Evolutionary conservation across 2,797 vertebrate genomes (phyloP), one percentile per base, ranked within the genome.

Genomic region (Aphelocoma californica): DNA sequence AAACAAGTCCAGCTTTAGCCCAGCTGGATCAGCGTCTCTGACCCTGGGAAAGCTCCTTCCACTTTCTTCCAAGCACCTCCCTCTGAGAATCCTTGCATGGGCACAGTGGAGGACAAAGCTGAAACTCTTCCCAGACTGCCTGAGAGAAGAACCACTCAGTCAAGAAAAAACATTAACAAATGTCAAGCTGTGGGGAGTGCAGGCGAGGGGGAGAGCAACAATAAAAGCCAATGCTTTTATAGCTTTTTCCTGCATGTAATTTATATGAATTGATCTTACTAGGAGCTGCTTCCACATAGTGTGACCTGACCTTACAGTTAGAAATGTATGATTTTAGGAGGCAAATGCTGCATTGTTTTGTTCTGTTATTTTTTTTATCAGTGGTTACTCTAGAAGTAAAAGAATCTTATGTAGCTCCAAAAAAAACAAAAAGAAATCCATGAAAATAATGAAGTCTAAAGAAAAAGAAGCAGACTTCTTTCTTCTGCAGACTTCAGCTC

Each of bases 111-210:
- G 84, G 87, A 94, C 85, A 84, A 93, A 97, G 92, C 85, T 91
- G 93, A 94, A 94, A 83, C 24, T 42, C 65, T 82, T 94, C 90
- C 93, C 90, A 84, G 56, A 57, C 44, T 75, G 77, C 83, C 66
- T 83, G 64, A 94, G 73, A 93, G 75, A 74, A 89, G 70, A 95
- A 60, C 40, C 42, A 32, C 77, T 92, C 66, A 38, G 36, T 73
- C 23, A 84, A 92, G 53, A 61, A 88, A 90, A 94, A 36, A 34
- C 70, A 90, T 66, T 86, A 83, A 81, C 86, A 95, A 96, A 97
- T 86, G 92, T 81, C 91, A 84, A 53, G 56, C 82, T 65, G 38
- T 72, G 83, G 85, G 77, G 75, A 93, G 54, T 16, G 26, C 57
- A 86, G 89, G 65, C 48, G 6, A 95, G 58, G 58, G 32, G 61